Percentiles rank a stretch among this genome's conserved stretches.
These are phyloP conservation scores for Orbicella faveolata DNA, from an alignment of 64 coral and sea anemone species.

Conservation along the genomic window DNA sequence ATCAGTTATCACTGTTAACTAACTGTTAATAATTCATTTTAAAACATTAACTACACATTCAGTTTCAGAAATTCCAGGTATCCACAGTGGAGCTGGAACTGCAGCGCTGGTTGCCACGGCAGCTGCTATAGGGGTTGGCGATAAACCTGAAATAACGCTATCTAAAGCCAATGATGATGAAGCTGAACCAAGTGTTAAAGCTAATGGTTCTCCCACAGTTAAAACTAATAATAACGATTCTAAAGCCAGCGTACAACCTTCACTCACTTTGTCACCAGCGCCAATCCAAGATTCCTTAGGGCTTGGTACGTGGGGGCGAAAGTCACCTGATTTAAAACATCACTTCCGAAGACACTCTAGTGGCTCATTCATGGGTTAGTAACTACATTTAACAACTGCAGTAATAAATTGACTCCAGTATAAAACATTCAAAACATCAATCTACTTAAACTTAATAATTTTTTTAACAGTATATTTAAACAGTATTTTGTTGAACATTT, in stretches of 20 bases:
- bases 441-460: background rate
- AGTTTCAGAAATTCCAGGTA: conserved; percentile 98
- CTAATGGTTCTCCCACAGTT: conserved; percentile 49
- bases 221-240: conserved; percentile 78
- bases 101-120: conserved; percentile 91
- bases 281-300: conserved; percentile 77
- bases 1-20: background rate
- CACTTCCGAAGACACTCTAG: conserved; percentile 95
- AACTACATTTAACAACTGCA: conserved; percentile 23
- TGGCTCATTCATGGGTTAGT: conserved; percentile 97
- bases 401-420: background rate
- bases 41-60: conserved; percentile 70
- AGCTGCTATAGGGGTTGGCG: conserved; percentile 73
- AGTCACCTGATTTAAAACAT: conserved; percentile 88
- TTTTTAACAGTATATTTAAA: background rate
- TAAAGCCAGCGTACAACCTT: conserved; percentile 45
- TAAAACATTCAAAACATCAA: background rate
- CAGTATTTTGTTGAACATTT: background rate
- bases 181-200: conserved; percentile 60
- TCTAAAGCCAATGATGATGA: conserved; percentile 94
- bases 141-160: conserved; percentile 89
- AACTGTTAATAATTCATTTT: background rate
- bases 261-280: conserved; percentile 60
- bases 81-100: conserved; percentile 94
- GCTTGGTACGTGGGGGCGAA: conserved; percentile 82